Evolutionary conservation across 2,888 invertebrate genomes (phyloP).

Genomic region (Mantis religiosa): DNA sequence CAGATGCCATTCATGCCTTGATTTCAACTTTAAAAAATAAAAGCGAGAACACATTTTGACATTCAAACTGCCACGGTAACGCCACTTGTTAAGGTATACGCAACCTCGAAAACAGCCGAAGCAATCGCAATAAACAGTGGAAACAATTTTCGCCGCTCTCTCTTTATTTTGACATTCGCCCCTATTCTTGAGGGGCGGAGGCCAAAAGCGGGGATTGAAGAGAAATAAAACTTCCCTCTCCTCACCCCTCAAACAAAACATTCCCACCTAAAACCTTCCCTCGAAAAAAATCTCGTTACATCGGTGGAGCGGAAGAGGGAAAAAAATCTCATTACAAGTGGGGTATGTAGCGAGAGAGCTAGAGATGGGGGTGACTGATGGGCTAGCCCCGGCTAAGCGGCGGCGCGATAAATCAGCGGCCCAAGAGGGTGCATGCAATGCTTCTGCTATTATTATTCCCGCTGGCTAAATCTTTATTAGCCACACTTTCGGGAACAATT

Average conservation of each 20-base stretch:
- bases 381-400: constrained; percentile 18
- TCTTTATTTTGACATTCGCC: background rate
- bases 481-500: background rate
- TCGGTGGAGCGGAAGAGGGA: constrained; percentile 21
- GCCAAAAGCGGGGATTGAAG: background rate
- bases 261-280: background rate
- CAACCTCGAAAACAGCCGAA: background rate
- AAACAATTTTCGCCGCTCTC: background rate
- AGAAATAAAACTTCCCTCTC: background rate
- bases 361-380: constrained; percentile 24
- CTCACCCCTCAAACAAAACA: background rate
- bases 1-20: too few relatives aligned
- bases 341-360: background rate
- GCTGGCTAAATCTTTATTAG: background rate
- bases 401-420: constrained; percentile 25
- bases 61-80: background rate
- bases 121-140: background rate
- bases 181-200: background rate
- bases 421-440: background rate
- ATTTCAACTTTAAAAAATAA: too few relatives aligned
- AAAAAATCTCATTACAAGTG: constrained; percentile 30
- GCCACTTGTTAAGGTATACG: background rate
- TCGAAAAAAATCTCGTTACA: constrained; percentile 28
- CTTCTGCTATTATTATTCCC: background rate
- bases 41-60: background rate